Base-by-base conservation (phyloP, 2,797 vertebrate genomes). In the Hemibagrus guttatus region DNA sequence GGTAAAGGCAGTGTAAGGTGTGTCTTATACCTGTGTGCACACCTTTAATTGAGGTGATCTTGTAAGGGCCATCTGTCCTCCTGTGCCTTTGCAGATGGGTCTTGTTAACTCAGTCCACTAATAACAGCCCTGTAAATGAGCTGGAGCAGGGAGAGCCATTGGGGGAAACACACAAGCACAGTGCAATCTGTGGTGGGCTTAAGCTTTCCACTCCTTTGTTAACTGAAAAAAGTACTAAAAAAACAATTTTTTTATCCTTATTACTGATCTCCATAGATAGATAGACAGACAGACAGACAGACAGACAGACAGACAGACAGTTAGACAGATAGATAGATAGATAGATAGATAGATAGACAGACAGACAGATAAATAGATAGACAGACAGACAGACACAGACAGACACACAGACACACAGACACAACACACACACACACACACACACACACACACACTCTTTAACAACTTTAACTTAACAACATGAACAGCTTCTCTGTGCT, bases 111-210 rank as follows among this genome's bases (percentile, higher is more conserved):
- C 93, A 90, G 91, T 91, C 87, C 87, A 85, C 86, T 95, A 95
- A 95, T 95, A 93, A 96, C 90, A 90, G 93, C 91, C 93, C 94
- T 95, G 89, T 92, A 93, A 94, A 95, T 93, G 93, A 95, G 93
- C 90, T 91, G 78, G 81, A 89, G 84, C 80, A 81, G 75, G 85
- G 88, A 26, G 54, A 84, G 87, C 68, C 88, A 85, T 87, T 87
- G 14, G 81, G 89, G 88, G 83, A 87, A 88, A 87, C 59, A 66
- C 49, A n/a, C 81, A 83, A 82, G 66, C 88, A 69, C 86, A 56
- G 54, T 17, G 81, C 87, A 89, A 89, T 88, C 87, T 90, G 88
- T 88, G 86, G 49, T 76, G 4, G 61, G 81, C 64, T 74, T 75
- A 79, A 56, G 19, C 68, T 81, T 86, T 74, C 12, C 54, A 46